phyloP scores from a whole-genome alignment of 2,113 vertebrate species.

The Silurus meridionalis region DNA sequence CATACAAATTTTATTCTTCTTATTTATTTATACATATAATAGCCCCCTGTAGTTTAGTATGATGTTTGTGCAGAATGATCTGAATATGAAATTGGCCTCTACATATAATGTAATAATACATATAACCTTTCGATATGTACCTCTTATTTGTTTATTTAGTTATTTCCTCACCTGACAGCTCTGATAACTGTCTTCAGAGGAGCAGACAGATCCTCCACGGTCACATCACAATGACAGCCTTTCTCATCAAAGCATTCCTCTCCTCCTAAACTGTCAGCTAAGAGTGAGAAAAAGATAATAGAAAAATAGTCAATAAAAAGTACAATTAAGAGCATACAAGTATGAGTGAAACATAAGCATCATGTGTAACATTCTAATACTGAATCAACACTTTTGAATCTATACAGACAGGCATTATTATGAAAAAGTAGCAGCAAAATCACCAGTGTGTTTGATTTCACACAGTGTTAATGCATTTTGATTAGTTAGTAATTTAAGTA shows the following conservation, averaged over 20 bases:
- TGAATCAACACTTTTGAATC: background rate
- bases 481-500: background rate
- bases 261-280: constrained; percentile 85
- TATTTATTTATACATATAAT: too few species aligned
- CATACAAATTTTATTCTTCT: too few species aligned
- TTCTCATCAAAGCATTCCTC: constrained; percentile 92
- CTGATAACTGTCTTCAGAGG: constrained; percentile 94
- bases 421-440: background rate
- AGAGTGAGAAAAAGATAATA: constrained; percentile 61
- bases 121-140: background rate
- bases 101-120: background rate
- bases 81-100: constrained; percentile 5
- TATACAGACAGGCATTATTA: background rate
- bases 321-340: background rate
- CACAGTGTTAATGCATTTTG: background rate
- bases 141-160: background rate
- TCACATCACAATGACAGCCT: constrained; percentile 94
- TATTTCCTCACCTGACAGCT: constrained; percentile 87
- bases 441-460: background rate
- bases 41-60: background rate
- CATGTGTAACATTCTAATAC: background rate
- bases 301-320: constrained; percentile 58
- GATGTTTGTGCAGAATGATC: constrained; percentile 42
- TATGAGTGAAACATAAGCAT: background rate
- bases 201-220: constrained; percentile 92